A percentile compares a stretch with the other conserved stretches of the same genome.
Conservation (phyloP, 2,113 vertebrate species). For the Sinosuthora webbiana region DNA sequence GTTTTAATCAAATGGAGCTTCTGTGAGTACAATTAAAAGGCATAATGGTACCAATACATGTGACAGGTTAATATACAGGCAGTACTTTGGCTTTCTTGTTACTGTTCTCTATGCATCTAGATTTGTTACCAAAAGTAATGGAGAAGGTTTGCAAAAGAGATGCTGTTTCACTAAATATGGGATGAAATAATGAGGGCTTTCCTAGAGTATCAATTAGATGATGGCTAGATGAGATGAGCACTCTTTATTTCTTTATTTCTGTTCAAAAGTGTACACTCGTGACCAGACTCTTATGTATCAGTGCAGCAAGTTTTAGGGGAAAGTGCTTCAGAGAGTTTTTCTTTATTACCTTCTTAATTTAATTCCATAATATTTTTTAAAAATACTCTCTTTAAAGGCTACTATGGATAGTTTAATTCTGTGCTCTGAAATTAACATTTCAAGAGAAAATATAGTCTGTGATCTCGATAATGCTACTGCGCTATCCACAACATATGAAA, state of each 20-base stretch:
- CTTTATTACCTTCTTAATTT: background rate
- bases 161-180: background rate
- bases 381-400: background rate
- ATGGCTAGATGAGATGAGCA: background rate
- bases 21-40: background rate
- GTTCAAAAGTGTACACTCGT: fast-evolving
- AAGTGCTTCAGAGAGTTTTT: background rate
- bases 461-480: background rate
- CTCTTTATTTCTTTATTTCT: background rate
- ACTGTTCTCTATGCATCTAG: background rate
- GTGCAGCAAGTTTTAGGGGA: background rate
- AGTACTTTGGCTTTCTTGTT: background rate
- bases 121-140: background rate
- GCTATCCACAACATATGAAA: fast-evolving
- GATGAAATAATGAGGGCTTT: background rate
- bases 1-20: background rate
- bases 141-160: background rate
- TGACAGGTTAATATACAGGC: background rate
- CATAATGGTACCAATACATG: background rate
- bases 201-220: background rate
- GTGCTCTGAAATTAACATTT: background rate
- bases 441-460: background rate
- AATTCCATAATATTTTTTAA: background rate
- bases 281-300: background rate
- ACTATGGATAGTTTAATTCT: background rate